phyloP scores from a whole-genome alignment of 92 coral and sea anemone genomes.

The Pocillopora grandis region DNA sequence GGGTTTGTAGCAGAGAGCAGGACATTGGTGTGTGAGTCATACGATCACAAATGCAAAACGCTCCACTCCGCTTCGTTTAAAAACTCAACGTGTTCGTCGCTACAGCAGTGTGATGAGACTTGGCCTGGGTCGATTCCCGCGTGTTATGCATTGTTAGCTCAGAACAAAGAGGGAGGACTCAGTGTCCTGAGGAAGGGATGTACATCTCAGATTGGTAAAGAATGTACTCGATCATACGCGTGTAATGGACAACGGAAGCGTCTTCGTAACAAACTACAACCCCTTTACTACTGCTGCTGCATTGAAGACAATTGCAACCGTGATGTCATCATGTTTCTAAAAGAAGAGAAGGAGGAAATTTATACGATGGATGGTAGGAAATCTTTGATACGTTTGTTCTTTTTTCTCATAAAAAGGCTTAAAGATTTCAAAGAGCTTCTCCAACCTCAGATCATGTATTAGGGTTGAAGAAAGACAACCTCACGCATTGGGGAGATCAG shows the following conservation, averaged over 20 bases:
- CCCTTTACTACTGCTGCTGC: slow-evolving; percentile 11
- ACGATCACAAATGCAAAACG: slow-evolving; percentile 2
- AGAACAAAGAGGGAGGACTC: slow-evolving; percentile 1
- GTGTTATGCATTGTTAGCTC: slow-evolving; percentile 17
- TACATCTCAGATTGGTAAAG: neutral
- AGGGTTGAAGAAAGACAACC: no score
- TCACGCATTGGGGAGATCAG: no score
- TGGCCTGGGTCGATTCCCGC: neutral
- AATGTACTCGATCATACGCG: neutral
- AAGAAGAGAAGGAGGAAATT: neutral
- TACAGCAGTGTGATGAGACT: slow-evolving; percentile 1
- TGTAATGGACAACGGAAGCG: neutral
- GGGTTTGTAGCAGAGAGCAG: neutral
- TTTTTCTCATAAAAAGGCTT: neutral
- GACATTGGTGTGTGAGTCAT: slow-evolving; percentile 16
- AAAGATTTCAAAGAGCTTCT: no score
- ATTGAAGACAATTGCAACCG: slow-evolving; percentile 19
- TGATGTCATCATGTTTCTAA: neutral
- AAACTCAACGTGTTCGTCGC: slow-evolving; percentile 12
- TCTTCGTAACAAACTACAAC: neutral
- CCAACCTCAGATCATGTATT: no score
- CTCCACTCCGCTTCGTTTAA: neutral
- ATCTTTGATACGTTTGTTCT: neutral
- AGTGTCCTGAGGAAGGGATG: slow-evolving; percentile 1
- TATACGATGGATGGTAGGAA: neutral